Evolutionary conservation across 2,113 vertebrate genomes (phyloP), one percentile per base, ranked within the genome.

Genomic region (Prionailurus bengalensis): DNA sequence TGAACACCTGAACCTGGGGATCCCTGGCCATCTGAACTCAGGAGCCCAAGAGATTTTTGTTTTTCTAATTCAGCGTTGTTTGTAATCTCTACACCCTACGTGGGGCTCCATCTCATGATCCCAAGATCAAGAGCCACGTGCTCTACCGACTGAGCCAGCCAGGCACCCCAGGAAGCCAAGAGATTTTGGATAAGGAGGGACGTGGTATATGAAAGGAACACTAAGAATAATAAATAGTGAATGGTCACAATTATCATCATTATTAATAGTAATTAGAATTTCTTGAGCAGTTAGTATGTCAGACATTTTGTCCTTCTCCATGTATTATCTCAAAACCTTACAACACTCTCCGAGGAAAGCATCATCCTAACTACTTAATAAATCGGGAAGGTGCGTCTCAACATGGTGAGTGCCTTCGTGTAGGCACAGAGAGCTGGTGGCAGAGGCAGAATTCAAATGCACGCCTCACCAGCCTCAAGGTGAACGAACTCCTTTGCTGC

Each of bases 401-500:
- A 83, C 79, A 82, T 79, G 19, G 31, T 78, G 71, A 87, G 15
- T 68, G 58, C 48, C n/a, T 94, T 87, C 74, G 74, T 92, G 73
- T 83, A 91, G 36, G 39, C 84, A 92, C 33, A 93, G 45, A 95
- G 70, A 94, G 89, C 88, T 55, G n/a, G 27, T 33, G 16, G 45
- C 73, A 92, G 42, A 82, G 66, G n/a, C 42, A 68, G 63, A 95
- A 93, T 70, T 94, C 84, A 91, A 87, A 90, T 88, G 66, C 45
- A 78, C 0, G 8, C 63, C 66, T 91, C 29, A 68, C 27, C 27
- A 86, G 53, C 42, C 51, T 97, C 83, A 80, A 96, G 95, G 80
- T 58, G 84, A 92, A 71, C 36, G 2, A 95, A 58, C 55, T 66
- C 3, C 33, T 58, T 70, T 94, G 39, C 48, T 87, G 25, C 33